Evolutionary conservation across 2,797 vertebrate species (phyloP), one percentile per base, ranked within the genome.

Genomic region (Ispidina picta): DNA sequence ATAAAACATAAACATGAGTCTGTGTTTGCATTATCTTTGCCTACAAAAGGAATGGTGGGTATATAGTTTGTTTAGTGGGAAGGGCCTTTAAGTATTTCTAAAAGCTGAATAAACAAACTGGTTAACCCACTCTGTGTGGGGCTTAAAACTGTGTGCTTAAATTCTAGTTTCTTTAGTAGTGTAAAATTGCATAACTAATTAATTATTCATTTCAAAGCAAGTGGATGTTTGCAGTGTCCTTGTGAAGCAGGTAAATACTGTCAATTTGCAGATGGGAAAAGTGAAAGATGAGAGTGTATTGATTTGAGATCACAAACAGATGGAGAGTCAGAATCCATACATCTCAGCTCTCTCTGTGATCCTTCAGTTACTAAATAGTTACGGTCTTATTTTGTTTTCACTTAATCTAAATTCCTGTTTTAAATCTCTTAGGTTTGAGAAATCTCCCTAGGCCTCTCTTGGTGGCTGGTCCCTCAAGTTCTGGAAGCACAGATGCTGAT

Each of bases 371-470:
- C 20, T 78, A 23, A 46, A 16, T 25, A 75, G 15, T 49, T 69
- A 12, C 1, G 46, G 13, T 29, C 58, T 33, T 63, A n/a, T 55
- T 29, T 66, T 37, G 16, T 33, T 86, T 90, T 46, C 62, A 31
- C 14, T 90, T 43, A 19, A 39, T 65, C 83, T 55, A 59, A 89
- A 65, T 58, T n/a, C 5, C 23, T 63, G 15, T 71, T 86, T 26
- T 22, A 92, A 86, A 84, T 72, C 39, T 60, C 70, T 4, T 37
- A 98, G 98, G 98, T 95, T 97, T 98, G 65, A 98, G 98, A 73
- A 99, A 98, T 96, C 97, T 98, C 35, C 98, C 98, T 2, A 98
- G 98, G 74, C 98, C 98, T 68, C 97, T 99, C 65, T 95, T 99
- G 96, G 97, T 98, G 26, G 95, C 98, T 2, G 97, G 97, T 80